Conservation (phyloP, 2,113 vertebrate genomes). For the Gnathonemus longibarbis region DNA sequence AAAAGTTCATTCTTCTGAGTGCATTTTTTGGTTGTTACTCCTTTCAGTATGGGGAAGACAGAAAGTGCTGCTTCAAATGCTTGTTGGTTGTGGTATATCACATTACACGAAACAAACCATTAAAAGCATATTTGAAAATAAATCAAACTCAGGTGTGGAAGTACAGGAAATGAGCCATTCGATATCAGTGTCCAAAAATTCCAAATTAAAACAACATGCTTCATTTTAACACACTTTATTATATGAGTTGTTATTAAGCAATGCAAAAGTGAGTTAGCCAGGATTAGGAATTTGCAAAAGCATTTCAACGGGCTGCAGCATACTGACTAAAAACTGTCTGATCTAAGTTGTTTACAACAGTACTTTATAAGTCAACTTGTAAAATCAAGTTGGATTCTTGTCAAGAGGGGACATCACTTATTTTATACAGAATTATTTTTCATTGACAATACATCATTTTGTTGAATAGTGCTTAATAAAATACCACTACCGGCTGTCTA, state of each 20-base stretch:
- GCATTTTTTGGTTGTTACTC: background rate
- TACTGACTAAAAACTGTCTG: background rate
- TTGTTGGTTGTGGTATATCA: background rate
- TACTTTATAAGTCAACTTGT: background rate
- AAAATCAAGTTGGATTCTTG: background rate
- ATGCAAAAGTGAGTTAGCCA: constrained; percentile 2
- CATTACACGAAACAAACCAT: background rate
- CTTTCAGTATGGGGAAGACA: background rate
- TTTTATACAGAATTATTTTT: background rate
- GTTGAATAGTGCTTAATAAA: background rate
- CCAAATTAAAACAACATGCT: background rate
- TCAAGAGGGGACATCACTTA: background rate
- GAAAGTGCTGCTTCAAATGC: background rate
- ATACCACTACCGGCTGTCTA: background rate
- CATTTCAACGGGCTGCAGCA: background rate
- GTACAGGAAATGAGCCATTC: constrained; percentile 3
- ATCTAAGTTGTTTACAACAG: constrained; percentile 7
- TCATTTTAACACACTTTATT: constrained; percentile 7
- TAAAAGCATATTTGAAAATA: background rate
- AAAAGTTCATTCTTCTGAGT: background rate
- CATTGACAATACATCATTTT: background rate
- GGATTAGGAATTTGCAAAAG: constrained; percentile 1
- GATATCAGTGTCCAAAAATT: background rate
- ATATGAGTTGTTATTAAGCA: constrained; percentile 6
- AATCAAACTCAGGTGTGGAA: constrained; percentile 11